A percentile compares a stretch with the other conserved stretches of the same genome.
phyloP scores from a whole-genome alignment of 2,797 vertebrate species.

The Rhynchotus rufescens region DNA sequence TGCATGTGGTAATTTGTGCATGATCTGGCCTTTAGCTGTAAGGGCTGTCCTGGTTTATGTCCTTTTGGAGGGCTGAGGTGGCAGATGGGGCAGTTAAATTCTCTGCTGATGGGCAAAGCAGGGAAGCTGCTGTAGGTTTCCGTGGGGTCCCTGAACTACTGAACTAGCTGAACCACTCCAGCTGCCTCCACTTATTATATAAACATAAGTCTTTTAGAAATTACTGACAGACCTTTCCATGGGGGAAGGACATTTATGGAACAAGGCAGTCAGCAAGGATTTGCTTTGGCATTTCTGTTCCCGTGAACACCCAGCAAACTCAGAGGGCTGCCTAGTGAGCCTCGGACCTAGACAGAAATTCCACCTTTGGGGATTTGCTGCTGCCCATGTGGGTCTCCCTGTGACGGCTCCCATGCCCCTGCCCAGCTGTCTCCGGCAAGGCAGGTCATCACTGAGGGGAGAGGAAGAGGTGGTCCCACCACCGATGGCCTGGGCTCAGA shows the following conservation, averaged over 20 bases:
- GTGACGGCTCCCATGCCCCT: not conserved
- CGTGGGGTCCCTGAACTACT: not conserved
- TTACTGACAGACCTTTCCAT: not conserved
- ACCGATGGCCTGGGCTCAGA: too few relatives aligned
- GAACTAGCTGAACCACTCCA: not conserved
- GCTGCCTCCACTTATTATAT: not conserved
- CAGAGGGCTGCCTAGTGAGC: not conserved
- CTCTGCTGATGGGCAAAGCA: not conserved
- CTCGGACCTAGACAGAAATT: not conserved
- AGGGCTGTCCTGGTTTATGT: not conserved
- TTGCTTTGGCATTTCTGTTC: not conserved
- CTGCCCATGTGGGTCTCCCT: slow-evolving; percentile 6
- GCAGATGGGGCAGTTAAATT: slow-evolving; percentile 53
- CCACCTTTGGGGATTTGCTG: slow-evolving; percentile 20
- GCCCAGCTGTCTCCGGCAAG: not conserved
- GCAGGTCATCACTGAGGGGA: too few relatives aligned
- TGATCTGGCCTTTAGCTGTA: not conserved
- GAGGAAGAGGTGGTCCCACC: too few relatives aligned
- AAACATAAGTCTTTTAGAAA: not conserved
- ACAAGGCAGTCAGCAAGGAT: not conserved
- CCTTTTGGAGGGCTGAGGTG: not conserved
- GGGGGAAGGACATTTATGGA: not conserved
- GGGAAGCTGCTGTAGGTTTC: not conserved
- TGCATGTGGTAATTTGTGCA: not conserved
- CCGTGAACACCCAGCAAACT: not conserved